Conservation (phyloP, 2,797 vertebrate species). For the Carapus acus region DNA sequence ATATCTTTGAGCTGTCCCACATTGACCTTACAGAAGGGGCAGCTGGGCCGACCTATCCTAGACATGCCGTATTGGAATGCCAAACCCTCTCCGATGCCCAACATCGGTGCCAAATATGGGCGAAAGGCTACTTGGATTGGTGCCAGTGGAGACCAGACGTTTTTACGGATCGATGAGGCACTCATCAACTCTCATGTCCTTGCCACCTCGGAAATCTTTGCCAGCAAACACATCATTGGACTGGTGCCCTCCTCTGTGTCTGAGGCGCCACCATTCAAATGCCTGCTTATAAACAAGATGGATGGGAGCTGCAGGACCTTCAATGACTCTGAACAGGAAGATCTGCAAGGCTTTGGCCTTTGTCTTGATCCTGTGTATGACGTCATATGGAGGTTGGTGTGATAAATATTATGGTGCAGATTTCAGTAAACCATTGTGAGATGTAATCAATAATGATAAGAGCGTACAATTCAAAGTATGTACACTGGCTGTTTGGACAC, state of each 20-base stretch:
- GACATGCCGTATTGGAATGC: conserved; percentile 99
- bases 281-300: conserved; percentile 97
- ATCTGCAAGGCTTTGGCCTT: conserved; percentile 94
- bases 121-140: conserved; percentile 98
- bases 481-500: too few species aligned
- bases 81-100: conserved; percentile 96
- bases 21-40: conserved; percentile 82
- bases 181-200: conserved; percentile 98
- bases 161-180: conserved; percentile 95
- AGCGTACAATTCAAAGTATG: too few species aligned
- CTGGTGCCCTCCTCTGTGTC: conserved; percentile 92
- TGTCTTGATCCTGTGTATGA: conserved; percentile 98
- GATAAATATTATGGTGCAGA: background rate
- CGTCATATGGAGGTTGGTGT: conserved; percentile 94
- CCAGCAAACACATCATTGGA: conserved; percentile 98
- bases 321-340: conserved; percentile 98
- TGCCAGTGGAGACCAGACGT: conserved; percentile 97
- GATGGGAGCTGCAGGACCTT: conserved; percentile 99
- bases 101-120: conserved; percentile 95
- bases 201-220: conserved; percentile 98
- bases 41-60: conserved; percentile 92
- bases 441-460: too few species aligned
- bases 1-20: too few species aligned
- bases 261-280: conserved; percentile 97
- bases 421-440: too few species aligned